Evolutionary conservation across 1,140 invertebrate genomes (phyloP).

Genomic region (Pemphigus obesinymphae): DNA sequence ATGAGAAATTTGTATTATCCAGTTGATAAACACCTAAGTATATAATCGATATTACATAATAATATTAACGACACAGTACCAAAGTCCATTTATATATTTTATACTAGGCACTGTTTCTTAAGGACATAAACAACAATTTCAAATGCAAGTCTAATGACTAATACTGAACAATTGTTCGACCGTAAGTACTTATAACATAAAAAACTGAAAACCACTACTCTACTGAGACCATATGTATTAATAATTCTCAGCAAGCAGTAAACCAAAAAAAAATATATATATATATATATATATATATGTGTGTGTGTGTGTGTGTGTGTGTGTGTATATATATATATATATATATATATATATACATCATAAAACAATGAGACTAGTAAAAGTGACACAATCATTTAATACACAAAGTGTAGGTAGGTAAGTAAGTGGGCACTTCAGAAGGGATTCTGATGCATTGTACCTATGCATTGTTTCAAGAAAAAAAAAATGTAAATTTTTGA

Average conservation of each 20-base stretch:
- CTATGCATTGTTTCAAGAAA: background rate
- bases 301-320: too few species aligned
- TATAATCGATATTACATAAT: background rate
- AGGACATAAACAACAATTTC: background rate
- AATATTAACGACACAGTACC: conserved; percentile 4
- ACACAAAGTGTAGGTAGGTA: too few species aligned
- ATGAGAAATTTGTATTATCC: background rate
- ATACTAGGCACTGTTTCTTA: conserved; percentile 34
- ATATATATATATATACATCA: too few species aligned
- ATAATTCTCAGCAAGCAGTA: conserved; percentile 28
- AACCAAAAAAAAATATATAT: background rate
- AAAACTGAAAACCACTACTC: background rate
- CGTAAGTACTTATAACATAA: background rate
- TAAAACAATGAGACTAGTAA: background rate
- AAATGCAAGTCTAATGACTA: background rate
- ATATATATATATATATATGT: too few species aligned
- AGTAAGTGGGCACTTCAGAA: background rate
- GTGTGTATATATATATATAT: too few species aligned
- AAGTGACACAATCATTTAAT: background rate
- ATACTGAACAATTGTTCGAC: background rate
- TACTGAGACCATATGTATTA: conserved; percentile 25
- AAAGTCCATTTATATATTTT: conserved; percentile 30
- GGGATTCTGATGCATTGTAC: background rate
- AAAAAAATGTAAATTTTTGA: background rate
- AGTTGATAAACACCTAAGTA: conserved; percentile 16